Conservation (phyloP, 1,140 invertebrate genomes). For the Brachionus rubens region DNA sequence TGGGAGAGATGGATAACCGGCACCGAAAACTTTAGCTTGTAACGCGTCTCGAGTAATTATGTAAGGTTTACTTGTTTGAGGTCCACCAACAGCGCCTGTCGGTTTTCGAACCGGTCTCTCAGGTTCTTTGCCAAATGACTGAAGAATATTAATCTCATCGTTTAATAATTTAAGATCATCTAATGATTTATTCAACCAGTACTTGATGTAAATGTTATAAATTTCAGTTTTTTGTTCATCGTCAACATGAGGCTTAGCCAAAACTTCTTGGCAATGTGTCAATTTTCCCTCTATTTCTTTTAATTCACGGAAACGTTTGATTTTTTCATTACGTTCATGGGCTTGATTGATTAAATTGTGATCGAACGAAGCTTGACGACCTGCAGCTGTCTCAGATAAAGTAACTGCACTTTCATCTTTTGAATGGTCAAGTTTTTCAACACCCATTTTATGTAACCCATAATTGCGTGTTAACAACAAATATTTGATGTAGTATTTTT, state of each 20-base stretch:
- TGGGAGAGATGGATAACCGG: slow-evolving; percentile 88
- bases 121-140: slow-evolving; percentile 13
- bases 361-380: slow-evolving; percentile 27
- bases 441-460: slow-evolving; percentile 12
- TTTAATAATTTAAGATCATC: slow-evolving; percentile 42
- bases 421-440: neutral
- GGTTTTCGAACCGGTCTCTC: neutral
- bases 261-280: neutral
- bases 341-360: slow-evolving; percentile 36
- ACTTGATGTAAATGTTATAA: slow-evolving; percentile 28
- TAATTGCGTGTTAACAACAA: slow-evolving; percentile 23
- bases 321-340: slow-evolving; percentile 20
- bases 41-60: slow-evolving; percentile 83
- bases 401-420: neutral
- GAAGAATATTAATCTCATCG: slow-evolving; percentile 33
- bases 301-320: slow-evolving; percentile 33
- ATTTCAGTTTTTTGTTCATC: slow-evolving; percentile 38
- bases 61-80: slow-evolving; percentile 65
- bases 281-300: slow-evolving; percentile 41
- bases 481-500: slow-evolving; percentile 37
- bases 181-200: slow-evolving; percentile 21
- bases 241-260: slow-evolving; percentile 10
- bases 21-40: slow-evolving; percentile 88
- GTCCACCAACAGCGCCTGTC: neutral
- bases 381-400: neutral